phyloP scores from a whole-genome alignment of 2,797 vertebrate genomes.

The Alosa sapidissima region DNA sequence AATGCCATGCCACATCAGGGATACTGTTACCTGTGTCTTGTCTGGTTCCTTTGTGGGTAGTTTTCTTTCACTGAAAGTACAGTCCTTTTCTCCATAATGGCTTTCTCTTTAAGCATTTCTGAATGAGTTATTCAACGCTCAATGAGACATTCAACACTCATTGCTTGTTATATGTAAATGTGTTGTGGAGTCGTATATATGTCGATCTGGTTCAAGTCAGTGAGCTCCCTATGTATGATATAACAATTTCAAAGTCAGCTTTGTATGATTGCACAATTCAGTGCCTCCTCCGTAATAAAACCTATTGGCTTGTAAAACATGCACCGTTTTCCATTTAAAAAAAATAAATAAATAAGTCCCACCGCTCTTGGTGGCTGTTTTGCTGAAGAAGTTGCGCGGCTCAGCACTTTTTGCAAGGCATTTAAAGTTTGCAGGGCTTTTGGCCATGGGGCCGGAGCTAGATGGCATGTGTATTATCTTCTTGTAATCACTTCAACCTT shows the following conservation, averaged over 20 bases:
- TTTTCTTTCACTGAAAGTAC: not conserved
- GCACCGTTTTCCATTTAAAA: no score
- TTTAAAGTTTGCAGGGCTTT: conserved; percentile 19
- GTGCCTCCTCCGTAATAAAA: not conserved
- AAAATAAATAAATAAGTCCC: no score
- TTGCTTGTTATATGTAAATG: not conserved
- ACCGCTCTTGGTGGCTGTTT: conserved; percentile 2
- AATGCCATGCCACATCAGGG: not conserved
- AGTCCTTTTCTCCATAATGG: not conserved
- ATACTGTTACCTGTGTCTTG: not conserved
- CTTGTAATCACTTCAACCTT: conserved; percentile 20
- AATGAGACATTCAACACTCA: not conserved
- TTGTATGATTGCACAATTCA: conserved; percentile 1
- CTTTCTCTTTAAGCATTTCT: not conserved
- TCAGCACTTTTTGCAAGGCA: conserved; percentile 6
- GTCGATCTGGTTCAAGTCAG: not conserved
- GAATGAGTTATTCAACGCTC: not conserved
- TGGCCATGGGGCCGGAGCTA: not conserved
- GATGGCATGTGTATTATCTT: conserved; percentile 20
- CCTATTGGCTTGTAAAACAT: conserved; percentile 17
- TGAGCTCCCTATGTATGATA: not conserved
- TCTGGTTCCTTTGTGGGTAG: not conserved
- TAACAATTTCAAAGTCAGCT: not conserved
- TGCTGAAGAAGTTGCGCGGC: not conserved
- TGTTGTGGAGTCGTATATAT: not conserved